These are phyloP conservation scores for Aegithalos caudatus DNA, from an alignment of 2,113 vertebrate genomes.

Conservation along the genomic window DNA sequence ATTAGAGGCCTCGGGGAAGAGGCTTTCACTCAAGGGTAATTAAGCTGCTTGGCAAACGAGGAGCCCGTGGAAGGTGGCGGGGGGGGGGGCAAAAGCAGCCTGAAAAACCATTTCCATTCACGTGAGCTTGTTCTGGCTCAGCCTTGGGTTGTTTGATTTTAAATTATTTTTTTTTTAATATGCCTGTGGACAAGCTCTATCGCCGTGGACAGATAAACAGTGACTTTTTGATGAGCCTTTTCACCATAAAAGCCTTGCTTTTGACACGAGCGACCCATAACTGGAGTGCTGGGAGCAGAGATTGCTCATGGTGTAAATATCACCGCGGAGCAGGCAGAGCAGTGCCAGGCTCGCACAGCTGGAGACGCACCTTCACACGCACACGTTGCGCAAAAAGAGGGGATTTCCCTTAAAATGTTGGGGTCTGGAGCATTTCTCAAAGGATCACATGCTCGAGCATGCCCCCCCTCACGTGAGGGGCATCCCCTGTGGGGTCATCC, in stretches of 20 bases:
- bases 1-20: constrained; percentile 24
- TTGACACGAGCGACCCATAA: rapidly evolving
- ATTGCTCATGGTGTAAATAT: neutral
- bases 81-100: neutral
- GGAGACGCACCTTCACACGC: neutral
- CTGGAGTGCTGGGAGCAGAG: rapidly evolving
- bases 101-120: neutral
- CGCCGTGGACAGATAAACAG: neutral
- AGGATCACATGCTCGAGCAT: rapidly evolving
- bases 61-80: neutral
- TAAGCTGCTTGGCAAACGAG: neutral
- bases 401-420: rapidly evolving
- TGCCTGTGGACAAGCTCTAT: neutral
- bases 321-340: rapidly evolving
- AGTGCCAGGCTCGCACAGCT: rapidly evolving
- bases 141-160: neutral
- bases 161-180: neutral
- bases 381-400: rapidly evolving
- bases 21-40: constrained; percentile 24
- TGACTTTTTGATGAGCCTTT: neutral
- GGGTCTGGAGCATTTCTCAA: neutral
- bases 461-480: rapidly evolving
- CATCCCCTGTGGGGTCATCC: rapidly evolving
- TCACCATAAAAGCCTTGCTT: neutral
- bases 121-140: neutral